A percentile compares a stretch with the other conserved stretches of the same genome.
Conservation (phyloP, 2,797 vertebrate species). For the Florisuga fusca region DNA sequence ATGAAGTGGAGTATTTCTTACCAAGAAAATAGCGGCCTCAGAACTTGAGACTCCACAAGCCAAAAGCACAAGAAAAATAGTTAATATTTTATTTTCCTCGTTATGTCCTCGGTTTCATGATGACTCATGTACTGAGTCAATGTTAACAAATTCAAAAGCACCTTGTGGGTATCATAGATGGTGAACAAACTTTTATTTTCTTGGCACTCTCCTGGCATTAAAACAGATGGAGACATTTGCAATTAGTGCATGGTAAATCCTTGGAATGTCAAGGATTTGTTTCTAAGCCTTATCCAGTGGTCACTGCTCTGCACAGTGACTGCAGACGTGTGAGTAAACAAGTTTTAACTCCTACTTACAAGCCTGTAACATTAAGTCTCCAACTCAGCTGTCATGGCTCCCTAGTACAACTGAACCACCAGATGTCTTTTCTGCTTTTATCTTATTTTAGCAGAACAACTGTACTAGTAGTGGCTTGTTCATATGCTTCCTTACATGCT, state of each 20-base stretch:
- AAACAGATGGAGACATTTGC: slow-evolving; percentile 18
- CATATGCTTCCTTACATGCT: neutral
- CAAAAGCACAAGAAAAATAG: neutral
- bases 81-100: neutral
- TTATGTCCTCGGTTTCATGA: neutral
- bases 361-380: neutral
- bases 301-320: neutral
- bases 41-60: neutral
- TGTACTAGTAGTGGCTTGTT: neutral
- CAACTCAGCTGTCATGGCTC: neutral
- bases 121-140: neutral
- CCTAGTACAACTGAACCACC: neutral
- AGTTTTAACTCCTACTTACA: neutral
- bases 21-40: neutral
- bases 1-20: neutral
- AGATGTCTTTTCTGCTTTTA: neutral
- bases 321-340: too few relatives aligned
- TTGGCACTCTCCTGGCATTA: slow-evolving; percentile 6
- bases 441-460: neutral
- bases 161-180: slow-evolving; percentile 1
- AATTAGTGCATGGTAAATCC: neutral
- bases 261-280: neutral
- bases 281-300: neutral
- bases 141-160: neutral
- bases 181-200: slow-evolving; percentile 24